Percentiles rank a stretch among this genome's conserved stretches.
Evolutionary conservation across 2,888 invertebrate species (phyloP).

Genomic region (Neoscelio sp.): DNA sequence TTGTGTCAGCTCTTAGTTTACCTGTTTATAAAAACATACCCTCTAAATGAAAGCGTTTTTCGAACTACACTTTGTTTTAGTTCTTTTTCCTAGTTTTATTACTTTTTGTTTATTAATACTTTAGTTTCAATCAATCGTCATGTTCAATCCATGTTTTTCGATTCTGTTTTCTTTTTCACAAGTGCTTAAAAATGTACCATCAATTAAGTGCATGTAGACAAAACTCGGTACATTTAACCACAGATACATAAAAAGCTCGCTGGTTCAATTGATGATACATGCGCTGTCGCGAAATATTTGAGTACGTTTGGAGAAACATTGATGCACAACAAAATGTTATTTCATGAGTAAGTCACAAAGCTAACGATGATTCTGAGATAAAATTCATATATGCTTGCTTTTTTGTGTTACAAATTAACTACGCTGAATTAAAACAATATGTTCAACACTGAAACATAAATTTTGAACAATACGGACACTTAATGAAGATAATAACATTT

Average conservation of each 20-base stretch:
- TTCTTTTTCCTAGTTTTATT: neutral
- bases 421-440: no score
- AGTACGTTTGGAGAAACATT: conserved; percentile 9
- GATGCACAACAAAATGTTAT: conserved; percentile 21
- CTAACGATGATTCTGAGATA: no score
- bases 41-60: neutral
- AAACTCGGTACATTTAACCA: conserved; percentile 7
- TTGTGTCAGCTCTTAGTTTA: no score
- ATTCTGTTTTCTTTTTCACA: conserved; percentile 4
- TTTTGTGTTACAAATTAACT: no score
- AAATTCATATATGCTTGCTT: no score
- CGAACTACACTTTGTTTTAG: neutral
- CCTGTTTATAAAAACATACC: no score
- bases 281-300: conserved; percentile 11
- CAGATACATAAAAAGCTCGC: conserved; percentile 5
- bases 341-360: conserved; percentile 7
- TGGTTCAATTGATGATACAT: conserved; percentile 19
- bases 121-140: conserved; percentile 12
- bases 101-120: conserved; percentile 29
- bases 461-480: no score
- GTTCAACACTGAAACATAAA: no score
- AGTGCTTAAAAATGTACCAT: conserved; percentile 15
- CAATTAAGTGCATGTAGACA: conserved; percentile 12
- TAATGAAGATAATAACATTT: no score
- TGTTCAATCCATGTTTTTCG: neutral